These are phyloP conservation scores for Lutjanus argentimaculatus DNA, from an alignment of 2,797 vertebrate genomes.

Conservation along the genomic window DNA sequence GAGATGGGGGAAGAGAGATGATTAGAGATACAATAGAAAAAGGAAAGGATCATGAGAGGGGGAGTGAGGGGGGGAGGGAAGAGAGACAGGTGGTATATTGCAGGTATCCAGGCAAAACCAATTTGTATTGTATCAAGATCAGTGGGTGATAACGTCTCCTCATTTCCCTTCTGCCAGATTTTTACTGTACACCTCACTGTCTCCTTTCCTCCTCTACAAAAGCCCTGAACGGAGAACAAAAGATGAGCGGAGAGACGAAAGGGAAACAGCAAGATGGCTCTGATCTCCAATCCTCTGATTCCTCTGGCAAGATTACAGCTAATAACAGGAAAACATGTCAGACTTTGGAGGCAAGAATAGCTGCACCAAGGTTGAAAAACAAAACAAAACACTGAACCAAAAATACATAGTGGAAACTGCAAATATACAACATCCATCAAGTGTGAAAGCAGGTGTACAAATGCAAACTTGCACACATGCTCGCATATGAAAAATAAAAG, in stretches of 20 bases:
- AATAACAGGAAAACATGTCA: conserved; percentile 52
- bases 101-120: conserved; percentile 69
- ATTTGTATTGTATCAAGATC: conserved; percentile 77
- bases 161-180: conserved; percentile 75
- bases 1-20: conserved; percentile 20
- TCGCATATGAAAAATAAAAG: conserved; percentile 1
- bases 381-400: conserved; percentile 4
- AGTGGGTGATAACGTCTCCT: conserved; percentile 69
- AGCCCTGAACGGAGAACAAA: conserved; percentile 67
- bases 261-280: conserved; percentile 48
- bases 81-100: conserved; percentile 39
- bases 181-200: conserved; percentile 61
- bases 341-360: conserved; percentile 29
- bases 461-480: neutral
- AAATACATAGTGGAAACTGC: conserved; percentile 25
- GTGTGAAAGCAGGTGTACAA: conserved; percentile 6
- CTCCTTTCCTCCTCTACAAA: conserved; percentile 54
- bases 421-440: conserved; percentile 1
- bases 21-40: conserved; percentile 56
- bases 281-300: conserved; percentile 62
- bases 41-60: conserved; percentile 1
- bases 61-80: neutral
- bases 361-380: conserved; percentile 25
- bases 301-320: conserved; percentile 63
- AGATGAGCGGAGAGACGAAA: conserved; percentile 34